Percentiles rank a stretch among this genome's conserved stretches.
Conservation (phyloP, 2,888 invertebrate genomes). For the Andrena bucephala region DNA sequence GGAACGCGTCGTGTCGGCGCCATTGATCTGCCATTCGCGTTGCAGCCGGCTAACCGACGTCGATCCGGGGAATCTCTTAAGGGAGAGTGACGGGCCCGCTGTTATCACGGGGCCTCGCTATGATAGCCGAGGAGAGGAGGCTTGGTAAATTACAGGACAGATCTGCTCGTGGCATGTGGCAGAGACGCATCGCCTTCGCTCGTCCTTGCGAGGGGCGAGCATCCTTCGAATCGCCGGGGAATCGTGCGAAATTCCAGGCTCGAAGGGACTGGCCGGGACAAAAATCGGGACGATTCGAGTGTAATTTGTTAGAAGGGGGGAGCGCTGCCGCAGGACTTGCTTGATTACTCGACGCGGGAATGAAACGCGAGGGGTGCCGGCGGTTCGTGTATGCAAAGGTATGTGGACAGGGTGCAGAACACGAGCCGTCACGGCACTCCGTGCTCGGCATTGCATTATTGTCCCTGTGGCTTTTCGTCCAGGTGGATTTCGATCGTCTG, state of each 20-base stretch:
- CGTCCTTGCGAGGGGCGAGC: conserved; percentile 24
- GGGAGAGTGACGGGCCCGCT: conserved; percentile 38
- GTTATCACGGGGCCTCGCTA: conserved; percentile 49
- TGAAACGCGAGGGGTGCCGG: conserved; percentile 37
- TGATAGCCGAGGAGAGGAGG: conserved; percentile 37
- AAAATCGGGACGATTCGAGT: conserved; percentile 44
- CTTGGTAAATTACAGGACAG: conserved; percentile 58
- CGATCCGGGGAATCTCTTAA: conserved; percentile 51
- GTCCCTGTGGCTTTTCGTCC: conserved; percentile 34
- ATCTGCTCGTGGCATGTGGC: conserved; percentile 68
- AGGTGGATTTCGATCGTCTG: conserved; percentile 20
- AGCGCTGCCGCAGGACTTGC: conserved; percentile 20
- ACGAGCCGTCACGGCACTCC: conserved; percentile 11
- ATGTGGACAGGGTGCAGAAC: conserved; percentile 21
- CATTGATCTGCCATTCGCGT: conserved; percentile 68
- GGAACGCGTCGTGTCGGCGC: conserved; percentile 68
- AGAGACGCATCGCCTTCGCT: conserved; percentile 67
- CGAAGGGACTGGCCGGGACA: conserved; percentile 20
- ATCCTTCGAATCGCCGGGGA: conserved; percentile 35
- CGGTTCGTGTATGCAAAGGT: conserved; percentile 47
- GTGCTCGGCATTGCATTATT: conserved; percentile 17
- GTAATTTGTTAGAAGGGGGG: conserved; percentile 41
- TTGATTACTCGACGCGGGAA: conserved; percentile 33
- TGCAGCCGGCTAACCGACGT: conserved; percentile 36
- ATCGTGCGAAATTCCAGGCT: conserved; percentile 55